These are phyloP conservation scores for Speoplatyrhinus poulsoni DNA, from an alignment of 2,113 vertebrate species.

Conservation along the genomic window DNA sequence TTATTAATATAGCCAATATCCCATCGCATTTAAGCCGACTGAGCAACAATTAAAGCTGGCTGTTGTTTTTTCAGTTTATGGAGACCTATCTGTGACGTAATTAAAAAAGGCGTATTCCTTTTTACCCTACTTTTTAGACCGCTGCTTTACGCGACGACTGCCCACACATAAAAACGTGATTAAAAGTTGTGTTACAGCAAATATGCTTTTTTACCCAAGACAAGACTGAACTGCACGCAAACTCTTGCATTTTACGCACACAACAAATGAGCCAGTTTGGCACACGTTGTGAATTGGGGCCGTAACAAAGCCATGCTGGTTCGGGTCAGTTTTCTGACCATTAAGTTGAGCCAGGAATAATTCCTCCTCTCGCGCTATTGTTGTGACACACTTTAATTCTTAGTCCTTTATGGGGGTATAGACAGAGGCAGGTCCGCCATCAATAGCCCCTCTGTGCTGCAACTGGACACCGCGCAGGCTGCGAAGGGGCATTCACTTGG, in stretches of 20 bases:
- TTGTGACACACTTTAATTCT: constrained; percentile 75
- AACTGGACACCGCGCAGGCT: constrained; percentile 69
- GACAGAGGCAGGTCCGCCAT: constrained; percentile 29
- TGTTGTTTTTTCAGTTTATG: too few species aligned
- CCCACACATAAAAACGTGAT: neutral
- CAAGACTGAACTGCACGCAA: neutral
- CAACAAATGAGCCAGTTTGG: constrained; percentile 36
- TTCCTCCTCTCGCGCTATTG: constrained; percentile 68
- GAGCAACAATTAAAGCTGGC: too few species aligned
- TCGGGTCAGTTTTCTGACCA: constrained; percentile 1
- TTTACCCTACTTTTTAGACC: too few species aligned
- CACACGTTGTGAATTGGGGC: constrained; percentile 51
- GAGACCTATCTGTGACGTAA: too few species aligned
- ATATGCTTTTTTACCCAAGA: neutral
- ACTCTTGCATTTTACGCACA: constrained; percentile 18
- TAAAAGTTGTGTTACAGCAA: neutral
- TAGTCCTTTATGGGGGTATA: constrained; percentile 27
- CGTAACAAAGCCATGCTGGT: constrained; percentile 58
- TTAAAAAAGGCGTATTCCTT: too few species aligned
- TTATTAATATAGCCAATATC: too few species aligned
- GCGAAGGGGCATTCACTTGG: constrained; percentile 75
- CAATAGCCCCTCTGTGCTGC: constrained; percentile 70
- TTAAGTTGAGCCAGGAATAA: constrained; percentile 44
- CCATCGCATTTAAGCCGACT: too few species aligned
- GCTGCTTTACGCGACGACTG: neutral